Evolutionary conservation across 2,888 invertebrate species (phyloP), one percentile per base, ranked within the genome.

Genomic region (Danaus chrysippus): DNA sequence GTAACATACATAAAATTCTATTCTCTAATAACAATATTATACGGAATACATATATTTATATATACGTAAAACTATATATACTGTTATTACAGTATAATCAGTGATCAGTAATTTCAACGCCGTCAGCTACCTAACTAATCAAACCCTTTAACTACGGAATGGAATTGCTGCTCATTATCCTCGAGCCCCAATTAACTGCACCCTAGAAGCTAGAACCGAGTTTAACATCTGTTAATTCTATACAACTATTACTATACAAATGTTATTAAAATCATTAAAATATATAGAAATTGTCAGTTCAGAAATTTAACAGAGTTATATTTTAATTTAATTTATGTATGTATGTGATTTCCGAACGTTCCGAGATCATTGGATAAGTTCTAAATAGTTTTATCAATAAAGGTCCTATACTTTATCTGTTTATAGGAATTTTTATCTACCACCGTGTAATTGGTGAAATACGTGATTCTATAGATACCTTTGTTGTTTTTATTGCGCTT

Each of bases 101-200:
- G 62, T 62, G 67, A 67, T 67, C 64, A 59, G 64, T 63, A 64
- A 67, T 67, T 67, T 67, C 64, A 61, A 64, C 64, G 67, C 64
- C 64, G 61, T 62, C 60, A 61, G 53, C 59, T 62, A 62, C 60
- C 67, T 58, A 54, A 59, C 67, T 58, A 67, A 62, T 64, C 60
- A 67, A 61, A 58, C 59, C 60, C 65, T 64, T 64, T 67, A 64
- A 59, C 64, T 63, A 59, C 61, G 61, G 62, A 62, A 62, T 64
- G 62, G 58, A 63, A 62, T 56, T 44, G 54, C 62, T 61, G 62
- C 67, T 67, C 64, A 67, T 64, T 67, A 64, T 67, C 67, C 63
- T 62, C 58, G 64, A 55, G 64, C 54, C 63, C 65, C 64, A 64
- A 67, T 67, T 65, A 67, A 63, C 56, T 64, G 53, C 61, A 64